These are phyloP conservation scores for Eudyptes chrysolophus DNA, from an alignment of 2,113 vertebrate genomes.

Conservation along the genomic window DNA sequence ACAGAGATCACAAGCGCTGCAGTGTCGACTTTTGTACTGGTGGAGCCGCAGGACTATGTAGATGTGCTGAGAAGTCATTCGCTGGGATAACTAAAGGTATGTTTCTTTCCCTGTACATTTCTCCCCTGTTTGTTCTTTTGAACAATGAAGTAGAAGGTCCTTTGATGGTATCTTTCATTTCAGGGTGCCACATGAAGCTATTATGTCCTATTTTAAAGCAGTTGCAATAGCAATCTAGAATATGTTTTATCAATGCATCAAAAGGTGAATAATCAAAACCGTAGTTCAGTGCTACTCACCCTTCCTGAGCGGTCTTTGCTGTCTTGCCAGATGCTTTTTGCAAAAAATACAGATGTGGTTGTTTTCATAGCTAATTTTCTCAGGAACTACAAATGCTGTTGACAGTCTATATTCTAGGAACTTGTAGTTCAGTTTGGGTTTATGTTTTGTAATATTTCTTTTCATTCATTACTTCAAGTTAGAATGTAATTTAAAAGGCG, in stretches of 20 bases:
- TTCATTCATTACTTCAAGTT: not conserved
- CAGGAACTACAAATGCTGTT: not conserved
- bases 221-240: not conserved
- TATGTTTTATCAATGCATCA: not conserved
- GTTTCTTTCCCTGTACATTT: conserved; percentile 44
- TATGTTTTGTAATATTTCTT: not conserved
- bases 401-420: not conserved
- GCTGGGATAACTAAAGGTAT: conserved; percentile 73
- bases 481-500: not conserved
- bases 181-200: not conserved
- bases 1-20: conserved; percentile 70
- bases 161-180: conserved; percentile 43
- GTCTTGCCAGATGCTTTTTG: not conserved
- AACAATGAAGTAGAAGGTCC: not conserved
- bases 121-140: not conserved
- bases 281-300: not conserved
- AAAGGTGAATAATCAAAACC: not conserved
- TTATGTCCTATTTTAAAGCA: conserved; percentile 16
- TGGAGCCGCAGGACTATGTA: conserved; percentile 62
- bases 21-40: conserved; percentile 62
- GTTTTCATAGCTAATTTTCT: not conserved
- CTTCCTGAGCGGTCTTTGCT: not conserved
- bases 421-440: not conserved
- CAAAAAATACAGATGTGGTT: not conserved
- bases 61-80: conserved; percentile 47